Evolutionary conservation across 2,113 vertebrate species (phyloP).

Genomic region (Pseudorhombus dupliciocellatus): DNA sequence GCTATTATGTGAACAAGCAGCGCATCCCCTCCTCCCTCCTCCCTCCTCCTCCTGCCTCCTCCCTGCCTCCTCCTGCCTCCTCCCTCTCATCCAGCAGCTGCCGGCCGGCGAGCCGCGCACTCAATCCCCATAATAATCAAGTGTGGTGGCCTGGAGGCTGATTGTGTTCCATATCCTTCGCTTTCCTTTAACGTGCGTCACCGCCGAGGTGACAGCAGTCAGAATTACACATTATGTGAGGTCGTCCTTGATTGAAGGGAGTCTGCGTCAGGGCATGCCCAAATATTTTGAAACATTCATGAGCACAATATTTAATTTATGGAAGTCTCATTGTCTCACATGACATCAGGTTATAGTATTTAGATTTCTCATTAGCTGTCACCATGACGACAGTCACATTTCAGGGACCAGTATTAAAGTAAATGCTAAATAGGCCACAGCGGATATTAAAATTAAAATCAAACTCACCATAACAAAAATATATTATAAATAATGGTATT

Average conservation of each 20-base stretch:
- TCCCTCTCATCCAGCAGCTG: slow-evolving; percentile 67
- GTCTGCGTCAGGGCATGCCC: no score
- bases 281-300: no score
- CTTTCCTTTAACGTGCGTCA: not conserved
- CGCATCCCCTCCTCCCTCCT: slow-evolving; percentile 40
- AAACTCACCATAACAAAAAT: not conserved
- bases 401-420: not conserved
- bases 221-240: not conserved
- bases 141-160: slow-evolving; percentile 26
- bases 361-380: slow-evolving; percentile 7
- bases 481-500: no score
- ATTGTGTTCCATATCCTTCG: slow-evolving; percentile 16
- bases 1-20: slow-evolving; percentile 77
- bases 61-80: not conserved
- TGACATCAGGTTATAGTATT: not conserved
- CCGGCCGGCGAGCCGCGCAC: slow-evolving; percentile 66
- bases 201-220: not conserved
- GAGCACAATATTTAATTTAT: not conserved
- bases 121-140: slow-evolving; percentile 47
- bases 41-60: not conserved
- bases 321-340: not conserved
- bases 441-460: not conserved
- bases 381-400: slow-evolving; percentile 20
- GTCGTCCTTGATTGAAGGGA: no score
- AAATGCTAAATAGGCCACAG: no score